Evolutionary conservation across 2,113 vertebrate species (phyloP).

Genomic region (Neoarius graeffei): DNA sequence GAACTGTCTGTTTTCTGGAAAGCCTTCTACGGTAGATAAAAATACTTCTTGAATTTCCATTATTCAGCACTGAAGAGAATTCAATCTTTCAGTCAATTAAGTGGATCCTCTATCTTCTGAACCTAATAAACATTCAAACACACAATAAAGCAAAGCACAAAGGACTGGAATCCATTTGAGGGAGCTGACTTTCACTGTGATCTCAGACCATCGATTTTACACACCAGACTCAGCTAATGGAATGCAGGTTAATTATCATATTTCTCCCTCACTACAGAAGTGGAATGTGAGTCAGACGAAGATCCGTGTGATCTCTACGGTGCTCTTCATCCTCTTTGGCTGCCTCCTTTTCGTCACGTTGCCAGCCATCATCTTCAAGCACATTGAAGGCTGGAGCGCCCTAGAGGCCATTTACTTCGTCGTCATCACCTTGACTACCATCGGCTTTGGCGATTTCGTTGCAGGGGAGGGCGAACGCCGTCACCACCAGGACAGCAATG

Average conservation of each 20-base stretch:
- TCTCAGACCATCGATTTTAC: neutral
- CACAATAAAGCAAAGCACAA: neutral
- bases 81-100: neutral
- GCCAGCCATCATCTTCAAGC: conserved; percentile 93
- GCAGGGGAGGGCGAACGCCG: conserved; percentile 78
- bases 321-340: conserved; percentile 96
- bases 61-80: neutral
- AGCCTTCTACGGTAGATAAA: neutral
- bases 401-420: conserved; percentile 98
- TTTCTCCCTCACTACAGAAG: conserved; percentile 73
- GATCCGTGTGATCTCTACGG: conserved; percentile 95
- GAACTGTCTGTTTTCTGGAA: neutral
- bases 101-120: neutral
- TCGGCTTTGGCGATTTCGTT: conserved; percentile 97
- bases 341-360: conserved; percentile 95
- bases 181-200: too few relatives aligned
- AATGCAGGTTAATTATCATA: neutral
- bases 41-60: neutral
- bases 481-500: conserved; percentile 39
- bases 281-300: conserved; percentile 99
- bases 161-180: neutral
- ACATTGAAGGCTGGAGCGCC: conserved; percentile 96
- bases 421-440: conserved; percentile 97
- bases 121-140: neutral
- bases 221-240: neutral